Conservation (phyloP, 2,888 invertebrate genomes). For the Clostera curtula region DNA sequence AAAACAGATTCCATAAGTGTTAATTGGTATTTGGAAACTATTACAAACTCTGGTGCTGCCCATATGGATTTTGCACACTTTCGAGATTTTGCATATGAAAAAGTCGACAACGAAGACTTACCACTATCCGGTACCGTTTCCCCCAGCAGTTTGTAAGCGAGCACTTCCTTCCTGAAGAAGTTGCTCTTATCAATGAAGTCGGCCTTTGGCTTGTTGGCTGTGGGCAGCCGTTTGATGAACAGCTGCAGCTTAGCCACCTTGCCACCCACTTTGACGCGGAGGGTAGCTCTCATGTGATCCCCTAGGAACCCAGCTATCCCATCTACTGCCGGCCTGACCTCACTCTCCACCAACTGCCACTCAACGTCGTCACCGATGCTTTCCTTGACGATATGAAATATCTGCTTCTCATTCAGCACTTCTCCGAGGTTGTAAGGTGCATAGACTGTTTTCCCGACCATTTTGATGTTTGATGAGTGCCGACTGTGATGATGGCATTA, state of each 20-base stretch:
- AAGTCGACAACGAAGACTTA: too few species aligned
- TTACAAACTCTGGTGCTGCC: too few species aligned
- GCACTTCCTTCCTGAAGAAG: conserved; percentile 42
- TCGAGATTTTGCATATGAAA: too few species aligned
- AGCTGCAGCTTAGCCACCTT: conserved; percentile 26
- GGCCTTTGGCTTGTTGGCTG: conserved; percentile 41
- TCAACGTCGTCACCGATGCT: conserved; percentile 15
- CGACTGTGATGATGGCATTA: neutral
- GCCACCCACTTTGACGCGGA: conserved; percentile 26
- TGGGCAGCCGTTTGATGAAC: conserved; percentile 50
- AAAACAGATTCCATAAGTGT: neutral
- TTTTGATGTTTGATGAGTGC: conserved; percentile 14
- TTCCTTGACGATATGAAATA: conserved; percentile 28
- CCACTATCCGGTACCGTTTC: conserved; percentile 29
- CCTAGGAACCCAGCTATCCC: conserved; percentile 53
- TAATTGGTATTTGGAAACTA: too few species aligned
- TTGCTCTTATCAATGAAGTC: conserved; percentile 38
- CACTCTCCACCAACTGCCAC: conserved; percentile 20
- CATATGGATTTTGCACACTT: too few species aligned
- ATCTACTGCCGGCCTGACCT: conserved; percentile 32
- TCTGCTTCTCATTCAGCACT: conserved; percentile 34
- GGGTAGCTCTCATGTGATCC: conserved; percentile 39
- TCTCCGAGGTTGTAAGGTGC: conserved; percentile 19
- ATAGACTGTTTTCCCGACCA: conserved; percentile 16
- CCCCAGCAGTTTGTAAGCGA: conserved; percentile 43